These are phyloP conservation scores for Rhinophrynus dorsalis DNA, from an alignment of 2,797 vertebrate genomes.

Conservation along the genomic window DNA sequence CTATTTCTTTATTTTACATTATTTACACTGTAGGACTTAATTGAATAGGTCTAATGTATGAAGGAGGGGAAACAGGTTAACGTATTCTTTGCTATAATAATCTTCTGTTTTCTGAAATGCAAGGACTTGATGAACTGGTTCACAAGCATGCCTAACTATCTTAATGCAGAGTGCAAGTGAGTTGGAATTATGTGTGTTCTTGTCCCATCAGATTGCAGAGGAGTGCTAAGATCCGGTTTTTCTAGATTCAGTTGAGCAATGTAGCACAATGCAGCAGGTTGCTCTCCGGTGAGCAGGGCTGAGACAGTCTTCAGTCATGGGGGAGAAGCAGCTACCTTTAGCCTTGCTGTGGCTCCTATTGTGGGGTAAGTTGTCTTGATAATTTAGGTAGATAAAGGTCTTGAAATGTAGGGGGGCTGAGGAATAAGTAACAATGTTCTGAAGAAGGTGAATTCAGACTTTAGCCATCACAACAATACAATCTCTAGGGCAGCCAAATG, in stretches of 20 bases:
- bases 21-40: too few relatives aligned
- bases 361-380: constrained; percentile 21
- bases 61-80: too few relatives aligned
- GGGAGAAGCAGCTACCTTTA: neutral
- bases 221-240: constrained; percentile 1
- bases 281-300: neutral
- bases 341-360: constrained; percentile 1
- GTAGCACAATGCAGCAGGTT: neutral
- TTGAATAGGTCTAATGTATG: too few relatives aligned
- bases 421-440: too few relatives aligned
- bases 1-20: too few relatives aligned
- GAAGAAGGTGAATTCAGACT: too few relatives aligned
- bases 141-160: neutral
- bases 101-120: neutral
- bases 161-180: neutral
- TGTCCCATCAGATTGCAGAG: neutral
- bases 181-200: too few relatives aligned
- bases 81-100: too few relatives aligned
- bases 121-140: constrained; percentile 25
- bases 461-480: too few relatives aligned
- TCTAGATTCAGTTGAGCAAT: constrained; percentile 7
- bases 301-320: constrained; percentile 5
- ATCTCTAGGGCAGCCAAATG: too few relatives aligned
- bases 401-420: too few relatives aligned
- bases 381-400: too few relatives aligned